Evolutionary conservation across 2,888 invertebrate genomes (phyloP), one percentile per base, ranked within the genome.

Genomic region (Gymnosoma rotundatum): DNA sequence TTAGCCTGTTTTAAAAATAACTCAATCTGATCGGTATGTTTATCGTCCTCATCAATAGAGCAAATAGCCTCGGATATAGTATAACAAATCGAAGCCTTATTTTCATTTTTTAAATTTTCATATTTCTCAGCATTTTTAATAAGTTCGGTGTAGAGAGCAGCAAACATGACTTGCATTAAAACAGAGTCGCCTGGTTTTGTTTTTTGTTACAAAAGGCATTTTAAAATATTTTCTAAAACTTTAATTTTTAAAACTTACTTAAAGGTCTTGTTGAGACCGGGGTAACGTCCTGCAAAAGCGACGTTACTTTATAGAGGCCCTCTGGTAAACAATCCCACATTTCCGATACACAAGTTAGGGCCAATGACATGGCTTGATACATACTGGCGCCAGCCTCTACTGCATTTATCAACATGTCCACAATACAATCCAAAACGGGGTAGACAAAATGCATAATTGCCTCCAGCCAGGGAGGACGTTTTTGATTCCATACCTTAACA

Each of bases 321-420:
- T 94, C 93, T 0, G 96, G 95, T 12, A 96, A 89, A 87, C 95
- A 95, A 87, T 95, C 95, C 91, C 95, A 94, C 16, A 95, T 93
- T 88, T 96, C 95, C 1, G 94, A 94, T 83, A 96, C 93, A 89
- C 95, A 95, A 0, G 94, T 94, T 25, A 97, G 92, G 20, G 95
- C 94, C 80, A 96, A 93, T 0, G 95, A 95, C 95, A 96, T 96
- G 16, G 96, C 94, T 93, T 96, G 96, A 90, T 96, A 96, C 94
- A 96, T 96, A 86, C 95, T 96, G 20, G 96, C 96, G 0, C 96
- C 96, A 9, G 94, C 94, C 92, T 95, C 94, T 12, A 95, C 93
- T 0, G 96, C 96, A 86, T 94, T 94, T 5, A 96, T 94, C 10
- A 96, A 93, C 85, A 95, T 94, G 7, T 95, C 93, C 0, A 95